Evolutionary conservation across 1,140 invertebrate species (phyloP), one percentile per base, ranked within the genome.

Genomic region (Aphidius ervi): DNA sequence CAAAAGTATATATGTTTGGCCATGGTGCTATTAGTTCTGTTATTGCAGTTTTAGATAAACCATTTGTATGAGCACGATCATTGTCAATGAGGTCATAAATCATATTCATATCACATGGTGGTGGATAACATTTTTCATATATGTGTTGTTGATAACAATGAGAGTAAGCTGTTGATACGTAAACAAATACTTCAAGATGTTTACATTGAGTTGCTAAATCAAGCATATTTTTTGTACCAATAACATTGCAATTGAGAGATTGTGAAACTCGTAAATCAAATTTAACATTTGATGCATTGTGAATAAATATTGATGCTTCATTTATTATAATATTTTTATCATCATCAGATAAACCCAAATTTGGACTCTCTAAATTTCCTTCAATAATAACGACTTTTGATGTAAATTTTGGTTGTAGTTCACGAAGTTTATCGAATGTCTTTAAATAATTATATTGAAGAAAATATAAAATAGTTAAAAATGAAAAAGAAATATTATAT

Each of bases 271-370:
- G 87, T 77, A 95, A 93, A 74, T 95, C 88, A 70, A 96, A 94
- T 48, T 89, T 88, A 1, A 95, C 84, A 1, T 92, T 94, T 1
- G 92, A 92, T 0, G 93, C 94, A 20, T 87, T 90, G 71, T 97
- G 94, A 73, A 97, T 91, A 6, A 97, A 89, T 61, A 96, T 83
- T 48, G 72, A 65, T 52, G 90, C 84, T 68, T 85, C 82, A 40
- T 85, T 78, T 2, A 73, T 73, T 0, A 94, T 67, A 2, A 76
- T 71, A 53, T 82, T 72, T 16, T 80, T 72, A 67, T 93, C 86
- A 46, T 84, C 75, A 1, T 83, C 72, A 16, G 77, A 83, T 5
- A 97, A 80, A 5, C 90, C 92, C 1, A 96, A 70, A 0, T 84
- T 83, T 0, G 85, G 82, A 41, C 85, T 63, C 40, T 81, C 75